These are phyloP conservation scores for Drosophila ohnishii DNA, from an alignment of 1,140 invertebrate genomes.

Conservation along the genomic window DNA sequence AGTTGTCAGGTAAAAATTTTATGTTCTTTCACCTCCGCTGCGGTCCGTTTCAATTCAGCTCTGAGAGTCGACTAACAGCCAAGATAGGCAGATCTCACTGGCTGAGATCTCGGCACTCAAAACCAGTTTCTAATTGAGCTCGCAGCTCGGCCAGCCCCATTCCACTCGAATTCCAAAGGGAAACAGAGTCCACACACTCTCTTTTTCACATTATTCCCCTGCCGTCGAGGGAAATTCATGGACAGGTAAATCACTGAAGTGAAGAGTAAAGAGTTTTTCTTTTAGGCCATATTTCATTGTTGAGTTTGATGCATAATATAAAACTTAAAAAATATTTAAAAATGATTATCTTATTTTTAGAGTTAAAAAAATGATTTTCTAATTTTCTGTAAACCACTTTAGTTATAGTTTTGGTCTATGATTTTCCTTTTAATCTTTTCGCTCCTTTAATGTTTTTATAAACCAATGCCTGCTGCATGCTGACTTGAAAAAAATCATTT, in stretches of 20 bases:
- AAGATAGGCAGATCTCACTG: slow-evolving; percentile 3
- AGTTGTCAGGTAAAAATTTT: slow-evolving; percentile 2
- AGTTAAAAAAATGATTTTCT: no score
- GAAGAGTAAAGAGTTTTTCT: neutral
- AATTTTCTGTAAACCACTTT: no score
- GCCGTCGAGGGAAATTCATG: slow-evolving; percentile 10
- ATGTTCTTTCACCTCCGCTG: neutral
- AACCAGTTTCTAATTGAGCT: slow-evolving; percentile 44
- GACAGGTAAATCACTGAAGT: slow-evolving; percentile 1
- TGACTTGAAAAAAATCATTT: neutral
- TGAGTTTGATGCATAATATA: no score
- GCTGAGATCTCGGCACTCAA: slow-evolving; percentile 23
- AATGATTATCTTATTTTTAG: no score
- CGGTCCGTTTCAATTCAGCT: slow-evolving; percentile 18
- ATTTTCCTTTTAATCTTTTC: neutral
- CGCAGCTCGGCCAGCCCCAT: slow-evolving; percentile 2
- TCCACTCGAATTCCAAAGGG: slow-evolving; percentile 33
- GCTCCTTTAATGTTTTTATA: neutral
- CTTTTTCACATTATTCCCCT: slow-evolving; percentile 11
- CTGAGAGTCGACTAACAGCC: slow-evolving; percentile 23
- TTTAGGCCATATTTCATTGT: neutral
- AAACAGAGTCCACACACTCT: slow-evolving; percentile 26
- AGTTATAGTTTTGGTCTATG: no score
- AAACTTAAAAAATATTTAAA: no score
- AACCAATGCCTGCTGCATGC: neutral